Base-by-base conservation (phyloP, 2,113 vertebrate genomes). In the Cettia cetti region DNA sequence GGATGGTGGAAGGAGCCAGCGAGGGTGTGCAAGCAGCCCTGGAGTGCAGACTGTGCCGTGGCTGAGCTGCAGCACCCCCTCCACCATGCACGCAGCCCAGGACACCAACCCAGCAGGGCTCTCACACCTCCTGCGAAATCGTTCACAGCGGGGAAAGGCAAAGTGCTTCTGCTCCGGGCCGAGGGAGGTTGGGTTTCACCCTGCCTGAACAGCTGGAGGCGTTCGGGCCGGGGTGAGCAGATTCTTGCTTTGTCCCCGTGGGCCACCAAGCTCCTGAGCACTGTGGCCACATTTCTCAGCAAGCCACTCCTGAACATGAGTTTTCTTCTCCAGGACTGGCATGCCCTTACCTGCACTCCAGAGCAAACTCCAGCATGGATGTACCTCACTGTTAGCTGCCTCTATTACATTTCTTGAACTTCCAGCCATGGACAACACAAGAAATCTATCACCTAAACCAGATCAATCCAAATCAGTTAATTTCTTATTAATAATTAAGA, bases 11-110 rank as follows among this genome's bases (percentile, higher is more conserved):
- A 17, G 60, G 31, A 68, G 45, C 72, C 79, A 35, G 65, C 1
- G 2, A 59, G 18, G 5, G 30, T 52, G 53, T 59, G 60, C 7
- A 1, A 37, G 50, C 66, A 92, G 69, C 57, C 15, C 40, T 56
- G 1, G 18, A 33, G 49, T 8, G 63, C 71, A n/a, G 42, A 1
- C 15, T 21, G 33, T 3, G 2, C 28, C 0, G 3, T 2, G 4
- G 70, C 47, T n/a, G 50, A 15, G 1, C 22, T 68, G 6, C 61
- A 45, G 74, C 39, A 56, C 44, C 52, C 45, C 20, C 15, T 10
- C 19, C 22, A 9, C 20, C n/a, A 2, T 1, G 5, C 7, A 6
- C 13, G n/a, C 11, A 1, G 27, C 39, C 39, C 57, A 10, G n/a
- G 12, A 14, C 47, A 31, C 21, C 63, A 11, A 3, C 12, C 31